These are phyloP conservation scores for Tetrapedia diversipes DNA, from an alignment of 2,888 invertebrate species.

Conservation along the genomic window DNA sequence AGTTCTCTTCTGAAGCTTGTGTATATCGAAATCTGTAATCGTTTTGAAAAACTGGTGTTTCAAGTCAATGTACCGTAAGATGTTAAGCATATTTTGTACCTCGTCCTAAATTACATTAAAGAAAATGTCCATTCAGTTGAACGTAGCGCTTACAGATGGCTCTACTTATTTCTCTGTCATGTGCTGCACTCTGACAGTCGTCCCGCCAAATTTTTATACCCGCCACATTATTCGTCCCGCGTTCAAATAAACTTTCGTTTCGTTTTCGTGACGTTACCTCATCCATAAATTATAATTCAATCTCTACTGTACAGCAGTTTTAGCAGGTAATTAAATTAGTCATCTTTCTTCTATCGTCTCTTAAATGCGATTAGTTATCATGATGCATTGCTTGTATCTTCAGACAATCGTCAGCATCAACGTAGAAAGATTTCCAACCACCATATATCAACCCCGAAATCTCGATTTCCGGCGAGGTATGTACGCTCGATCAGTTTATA, in stretches of 20 bases:
- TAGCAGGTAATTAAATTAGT: slow-evolving; percentile 10
- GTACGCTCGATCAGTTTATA: slow-evolving; percentile 4
- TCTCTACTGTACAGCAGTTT: neutral
- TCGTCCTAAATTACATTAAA: no score
- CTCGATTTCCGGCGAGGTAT: neutral
- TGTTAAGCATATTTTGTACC: no score
- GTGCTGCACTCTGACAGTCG: slow-evolving; percentile 41
- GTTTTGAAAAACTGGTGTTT: no score
- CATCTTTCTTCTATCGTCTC: neutral
- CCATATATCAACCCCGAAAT: neutral
- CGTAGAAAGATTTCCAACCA: neutral
- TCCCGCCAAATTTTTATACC: neutral
- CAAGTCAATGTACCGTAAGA: no score
- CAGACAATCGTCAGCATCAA: neutral
- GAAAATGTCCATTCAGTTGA: neutral
- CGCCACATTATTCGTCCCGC: neutral
- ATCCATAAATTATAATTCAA: slow-evolving; percentile 16
- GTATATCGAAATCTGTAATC: no score
- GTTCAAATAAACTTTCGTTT: neutral
- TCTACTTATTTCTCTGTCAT: neutral
- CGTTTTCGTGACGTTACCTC: neutral
- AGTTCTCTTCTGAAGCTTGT: no score
- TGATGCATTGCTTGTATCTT: slow-evolving; percentile 13
- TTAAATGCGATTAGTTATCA: slow-evolving; percentile 14
- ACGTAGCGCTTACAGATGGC: slow-evolving; percentile 13